phyloP scores from a whole-genome alignment of 2,888 invertebrate genomes.

The Bellardia pandia region DNA sequence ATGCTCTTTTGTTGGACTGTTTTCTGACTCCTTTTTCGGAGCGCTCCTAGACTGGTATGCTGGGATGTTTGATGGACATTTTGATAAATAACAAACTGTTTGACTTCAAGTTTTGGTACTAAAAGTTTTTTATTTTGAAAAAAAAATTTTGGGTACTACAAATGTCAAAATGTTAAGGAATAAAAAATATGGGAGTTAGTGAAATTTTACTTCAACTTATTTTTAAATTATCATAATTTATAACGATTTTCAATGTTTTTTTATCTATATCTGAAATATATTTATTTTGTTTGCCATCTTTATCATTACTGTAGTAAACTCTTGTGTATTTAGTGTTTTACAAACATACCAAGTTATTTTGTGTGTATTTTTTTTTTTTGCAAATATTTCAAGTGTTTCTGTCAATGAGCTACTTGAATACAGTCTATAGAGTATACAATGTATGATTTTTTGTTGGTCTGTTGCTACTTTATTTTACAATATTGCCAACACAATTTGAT shows the following conservation, averaged over 20 bases:
- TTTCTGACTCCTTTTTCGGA: too few species aligned
- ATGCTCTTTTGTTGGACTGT: too few species aligned
- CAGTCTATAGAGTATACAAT: slow-evolving; percentile 31
- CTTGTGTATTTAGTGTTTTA: slow-evolving; percentile 65
- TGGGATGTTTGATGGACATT: too few species aligned
- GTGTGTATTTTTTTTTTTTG: slow-evolving; percentile 50
- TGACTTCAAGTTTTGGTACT: too few species aligned
- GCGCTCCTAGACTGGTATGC: too few species aligned
- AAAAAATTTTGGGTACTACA: too few species aligned
- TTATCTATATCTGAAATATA: too few species aligned
- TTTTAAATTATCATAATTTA: not conserved
- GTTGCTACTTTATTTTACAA: slow-evolving; percentile 38
- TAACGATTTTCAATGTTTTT: not conserved
- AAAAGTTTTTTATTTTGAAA: too few species aligned
- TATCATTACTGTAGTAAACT: slow-evolving; percentile 47
- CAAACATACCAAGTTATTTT: slow-evolving; percentile 45
- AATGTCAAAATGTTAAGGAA: too few species aligned
- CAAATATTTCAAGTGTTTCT: slow-evolving; percentile 68
- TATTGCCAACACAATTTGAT: slow-evolving; percentile 66
- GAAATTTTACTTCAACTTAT: too few species aligned
- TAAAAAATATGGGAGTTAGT: too few species aligned
- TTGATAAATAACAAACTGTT: too few species aligned
- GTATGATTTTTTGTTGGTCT: slow-evolving; percentile 13
- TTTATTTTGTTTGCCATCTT: slow-evolving; percentile 26
- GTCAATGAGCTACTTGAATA: slow-evolving; percentile 72